Evolutionary conservation across 2,797 vertebrate species (phyloP).

Genomic region (Phoeniculus purpureus): DNA sequence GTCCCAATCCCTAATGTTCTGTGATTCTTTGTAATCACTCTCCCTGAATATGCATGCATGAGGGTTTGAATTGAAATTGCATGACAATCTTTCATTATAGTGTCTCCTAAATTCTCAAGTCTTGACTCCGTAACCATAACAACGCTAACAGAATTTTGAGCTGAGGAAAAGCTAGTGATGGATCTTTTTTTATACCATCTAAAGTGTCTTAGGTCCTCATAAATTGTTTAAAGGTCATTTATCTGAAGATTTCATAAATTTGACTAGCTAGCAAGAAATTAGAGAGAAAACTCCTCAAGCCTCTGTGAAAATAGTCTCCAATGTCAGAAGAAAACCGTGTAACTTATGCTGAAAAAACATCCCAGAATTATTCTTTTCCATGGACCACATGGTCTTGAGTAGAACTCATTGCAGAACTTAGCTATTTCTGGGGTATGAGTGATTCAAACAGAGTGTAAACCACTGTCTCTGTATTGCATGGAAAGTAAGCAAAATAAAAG

Average conservation of each 20-base stretch:
- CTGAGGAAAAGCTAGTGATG: not conserved
- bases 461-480: not conserved
- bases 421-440: not conserved
- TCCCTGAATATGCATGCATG: not conserved
- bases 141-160: not conserved
- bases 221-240: conserved; percentile 57
- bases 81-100: conserved; percentile 11
- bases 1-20: no score
- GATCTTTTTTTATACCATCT: conserved; percentile 51
- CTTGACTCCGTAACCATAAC: conserved; percentile 57
- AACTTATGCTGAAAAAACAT: not conserved
- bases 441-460: not conserved
- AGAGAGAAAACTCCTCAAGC: not conserved
- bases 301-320: conserved; percentile 19
- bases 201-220: conserved; percentile 17
- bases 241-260: conserved; percentile 36
- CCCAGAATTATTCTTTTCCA: not conserved
- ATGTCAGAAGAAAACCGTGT: not conserved
- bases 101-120: not conserved
- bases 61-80: conserved; percentile 1
- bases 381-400: rapidly evolving
- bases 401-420: not conserved
- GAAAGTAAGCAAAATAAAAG: not conserved
- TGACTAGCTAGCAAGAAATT: conserved; percentile 28
- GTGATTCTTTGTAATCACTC: no score